Evolutionary conservation across 2,113 vertebrate genomes (phyloP), one percentile per base, ranked within the genome.

Genomic region (Candoia aspera): DNA sequence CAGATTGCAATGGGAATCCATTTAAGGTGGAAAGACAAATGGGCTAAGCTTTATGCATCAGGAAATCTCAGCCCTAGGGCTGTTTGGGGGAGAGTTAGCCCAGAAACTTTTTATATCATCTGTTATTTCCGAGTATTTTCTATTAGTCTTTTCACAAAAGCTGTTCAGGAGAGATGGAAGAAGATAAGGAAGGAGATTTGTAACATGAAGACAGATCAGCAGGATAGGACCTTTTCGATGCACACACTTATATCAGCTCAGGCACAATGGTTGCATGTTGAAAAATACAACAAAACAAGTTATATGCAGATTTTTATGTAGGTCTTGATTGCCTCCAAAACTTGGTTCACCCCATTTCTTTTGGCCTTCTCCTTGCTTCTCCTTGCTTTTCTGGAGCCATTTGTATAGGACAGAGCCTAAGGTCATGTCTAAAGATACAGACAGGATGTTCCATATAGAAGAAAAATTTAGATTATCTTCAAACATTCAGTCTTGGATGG

Each of bases 71-170:
- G 29, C 93, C 91, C 84, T 89, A 3, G 0, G 79, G 90, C 90
- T 89, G n/a, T 19, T 96, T 95, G 33, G 53, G 42, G 33, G 55
- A 89, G 94, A 95, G 87, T 95, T 94, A 60, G 92, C 21, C 49
- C 21, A 58, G 92, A 96, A 96, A 86, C 86, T 94, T 95, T 85
- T 94, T 73, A 42, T 57, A 73, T 95, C 90, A 53, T 96, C 96
- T 94, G 49, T 86, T 95, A 89, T 62, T 96, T 91, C 95, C 93
- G 94, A 84, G 55, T 94, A 93, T 42, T 86, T 94, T 92, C 88
- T 92, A 87, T 94, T 90, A 87, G 58, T 96, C 94, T 95, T 91
- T 92, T 85, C 84, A 17, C 33, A 94, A 96, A 94, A 91, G 26
- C 13, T 92, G 91, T 86, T 92, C 79, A 93, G 84, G 13, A 79